Evolutionary conservation across 1,140 invertebrate genomes (phyloP), one percentile per base, ranked within the genome.

Genomic region (Octopus sinensis): DNA sequence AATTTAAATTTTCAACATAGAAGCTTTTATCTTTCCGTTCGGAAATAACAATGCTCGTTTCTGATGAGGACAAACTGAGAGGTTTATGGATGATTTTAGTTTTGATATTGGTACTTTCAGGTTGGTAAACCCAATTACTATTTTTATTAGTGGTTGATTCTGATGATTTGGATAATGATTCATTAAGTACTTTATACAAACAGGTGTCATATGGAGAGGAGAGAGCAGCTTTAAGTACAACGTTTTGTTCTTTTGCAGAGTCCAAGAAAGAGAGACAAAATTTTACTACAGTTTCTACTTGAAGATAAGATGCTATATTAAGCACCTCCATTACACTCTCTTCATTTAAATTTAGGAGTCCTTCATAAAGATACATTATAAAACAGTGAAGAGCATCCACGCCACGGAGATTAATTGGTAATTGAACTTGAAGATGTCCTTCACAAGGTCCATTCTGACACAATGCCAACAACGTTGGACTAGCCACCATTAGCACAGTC

Each of bases 341-440:
- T 77, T 51, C 52, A 7, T 77, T 77, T 77, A 77, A 53, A 13
- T 43, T 51, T 5, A 77, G 76, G 6, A 77, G 30, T 6, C 76
- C 76, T 77, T 77, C 76, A 77, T 77, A 77, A 5, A 77, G 76
- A 53, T 77, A 77, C 13, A 51, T 77, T 6, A 77, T 51, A 43
- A 77, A 77, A 43, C 76, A 77, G 23, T 52, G 76, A 7, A 77
- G 52, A 43, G 76, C 76, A 9, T 30, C 30, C 52, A 23, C 17
- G 5, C 76, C 52, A 13, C 76, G 5, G 7, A 53, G 30, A 51
- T 77, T 53, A 43, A 51, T 77, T 6, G 76, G 76, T 51, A 77
- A 77, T 51, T 77, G 30, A 51, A 77, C 30, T 77, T 77, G 43
- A 17, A 77, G 43, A 7, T 77, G 76, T 13, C 76, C 52, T 9